Percentiles rank a stretch among this genome's conserved stretches.
Conservation (phyloP, 64 coral and sea anemone genomes). For the Dendrophyllia cribrosa region DNA sequence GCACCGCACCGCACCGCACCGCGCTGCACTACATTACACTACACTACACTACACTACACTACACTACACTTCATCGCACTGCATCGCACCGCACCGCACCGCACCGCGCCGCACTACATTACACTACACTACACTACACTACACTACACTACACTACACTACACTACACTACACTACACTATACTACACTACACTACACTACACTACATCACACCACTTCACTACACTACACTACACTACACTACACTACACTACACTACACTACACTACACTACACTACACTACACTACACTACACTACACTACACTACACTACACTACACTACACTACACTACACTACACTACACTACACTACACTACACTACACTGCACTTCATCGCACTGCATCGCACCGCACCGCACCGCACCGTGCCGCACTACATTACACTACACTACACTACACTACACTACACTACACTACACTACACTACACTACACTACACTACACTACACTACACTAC, state of each 20-base stretch:
- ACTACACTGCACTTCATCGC: too few species aligned
- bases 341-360: slow-evolving; percentile 61
- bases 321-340: slow-evolving; percentile 73
- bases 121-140: neutral
- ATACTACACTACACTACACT: neutral
- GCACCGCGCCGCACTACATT: too few species aligned
- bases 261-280: slow-evolving; percentile 11
- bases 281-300: slow-evolving; percentile 55
- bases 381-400: too few species aligned
- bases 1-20: too few species aligned
- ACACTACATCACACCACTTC: neutral
- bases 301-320: slow-evolving; percentile 64
- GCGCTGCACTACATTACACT: too few species aligned
- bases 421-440: slow-evolving; percentile 7
- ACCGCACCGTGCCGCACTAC: too few species aligned
- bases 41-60: too few species aligned
- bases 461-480: too few species aligned
- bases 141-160: neutral
- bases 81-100: too few species aligned
- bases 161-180: neutral
- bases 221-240: slow-evolving; percentile 7
- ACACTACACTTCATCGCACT: too few species aligned
- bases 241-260: neutral
- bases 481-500: too few species aligned
- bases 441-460: neutral